These are phyloP conservation scores for Trichopria drosophilae DNA, from an alignment of 2,888 invertebrate genomes.

Conservation along the genomic window DNA sequence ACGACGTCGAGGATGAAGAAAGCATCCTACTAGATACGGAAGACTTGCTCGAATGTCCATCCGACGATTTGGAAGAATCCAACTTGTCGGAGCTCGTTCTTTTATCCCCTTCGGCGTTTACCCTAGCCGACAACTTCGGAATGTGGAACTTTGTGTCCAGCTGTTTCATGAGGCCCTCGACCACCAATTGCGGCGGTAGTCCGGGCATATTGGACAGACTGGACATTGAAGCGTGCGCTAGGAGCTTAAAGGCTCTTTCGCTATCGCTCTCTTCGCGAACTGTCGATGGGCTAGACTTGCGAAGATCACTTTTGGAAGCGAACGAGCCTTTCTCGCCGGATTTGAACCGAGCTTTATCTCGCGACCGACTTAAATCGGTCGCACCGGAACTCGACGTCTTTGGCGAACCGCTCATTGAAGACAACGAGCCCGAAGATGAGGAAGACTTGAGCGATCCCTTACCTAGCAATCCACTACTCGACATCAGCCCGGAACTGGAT, in stretches of 20 bases:
- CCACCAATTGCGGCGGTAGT: conserved; percentile 67
- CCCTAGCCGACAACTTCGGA: conserved; percentile 73
- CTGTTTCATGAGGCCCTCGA: conserved; percentile 78
- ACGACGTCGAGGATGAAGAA: conserved; percentile 31
- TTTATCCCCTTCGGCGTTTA: conserved; percentile 47
- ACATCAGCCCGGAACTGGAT: conserved; percentile 45
- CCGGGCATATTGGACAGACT: conserved; percentile 54
- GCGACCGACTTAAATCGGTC: conserved; percentile 65
- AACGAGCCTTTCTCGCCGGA: conserved; percentile 67
- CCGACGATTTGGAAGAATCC: conserved; percentile 21
- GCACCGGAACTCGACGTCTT: conserved; percentile 62
- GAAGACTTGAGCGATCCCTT: conserved; percentile 40
- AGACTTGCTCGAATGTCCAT: conserved; percentile 32
- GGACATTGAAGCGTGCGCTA: conserved; percentile 57
- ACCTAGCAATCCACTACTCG: conserved; percentile 36
- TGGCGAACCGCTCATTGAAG: conserved; percentile 65
- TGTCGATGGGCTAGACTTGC: conserved; percentile 71
- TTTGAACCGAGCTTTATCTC: conserved; percentile 67
- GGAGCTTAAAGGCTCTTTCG: conserved; percentile 65
- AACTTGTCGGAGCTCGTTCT: conserved; percentile 41
- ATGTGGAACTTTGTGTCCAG: conserved; percentile 85
- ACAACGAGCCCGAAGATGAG: conserved; percentile 38
- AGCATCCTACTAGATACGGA: conserved; percentile 35
- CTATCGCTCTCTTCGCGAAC: conserved; percentile 68
- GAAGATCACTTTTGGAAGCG: conserved; percentile 62